phyloP scores from a whole-genome alignment of 2,797 vertebrate genomes.

The Myotis planiceps region DNA sequence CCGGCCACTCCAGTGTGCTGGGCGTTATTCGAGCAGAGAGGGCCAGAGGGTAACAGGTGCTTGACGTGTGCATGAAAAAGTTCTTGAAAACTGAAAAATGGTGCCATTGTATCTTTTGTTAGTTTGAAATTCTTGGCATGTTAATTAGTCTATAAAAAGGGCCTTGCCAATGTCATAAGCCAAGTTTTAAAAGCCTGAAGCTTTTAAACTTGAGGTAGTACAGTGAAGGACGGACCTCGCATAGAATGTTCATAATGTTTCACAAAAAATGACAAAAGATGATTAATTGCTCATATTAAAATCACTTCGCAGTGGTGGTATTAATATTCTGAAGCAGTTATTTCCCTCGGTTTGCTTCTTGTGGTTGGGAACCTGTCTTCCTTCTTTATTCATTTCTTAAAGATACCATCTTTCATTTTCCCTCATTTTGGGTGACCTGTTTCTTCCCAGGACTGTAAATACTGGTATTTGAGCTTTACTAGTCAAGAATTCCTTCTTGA shows the following conservation, averaged over 20 bases:
- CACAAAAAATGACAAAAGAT: slow-evolving; percentile 75
- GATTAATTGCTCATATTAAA: slow-evolving; percentile 83
- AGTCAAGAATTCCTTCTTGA: slow-evolving; percentile 21
- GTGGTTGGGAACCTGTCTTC: slow-evolving; percentile 30
- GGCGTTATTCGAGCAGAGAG: background rate
- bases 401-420: slow-evolving; percentile 4
- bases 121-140: slow-evolving; percentile 69
- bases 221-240: slow-evolving; percentile 47
- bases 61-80: background rate
- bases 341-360: slow-evolving; percentile 61
- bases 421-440: background rate
- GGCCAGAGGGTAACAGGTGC: slow-evolving; percentile 35
- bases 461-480: background rate
- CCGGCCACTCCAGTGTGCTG: background rate
- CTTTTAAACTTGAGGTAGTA: slow-evolving; percentile 69
- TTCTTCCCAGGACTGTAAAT: slow-evolving; percentile 59
- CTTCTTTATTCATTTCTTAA: slow-evolving; percentile 60
- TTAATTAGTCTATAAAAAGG: slow-evolving; percentile 77
- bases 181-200: slow-evolving; percentile 73
- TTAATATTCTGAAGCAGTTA: slow-evolving; percentile 60
- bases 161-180: slow-evolving; percentile 33
- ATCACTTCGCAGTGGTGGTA: slow-evolving; percentile 71
- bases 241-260: slow-evolving; percentile 61
- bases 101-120: slow-evolving; percentile 48
- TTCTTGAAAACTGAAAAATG: slow-evolving; percentile 52